Evolutionary conservation across 2,797 vertebrate genomes (phyloP).

Genomic region (Pseudochirops cupreus): DNA sequence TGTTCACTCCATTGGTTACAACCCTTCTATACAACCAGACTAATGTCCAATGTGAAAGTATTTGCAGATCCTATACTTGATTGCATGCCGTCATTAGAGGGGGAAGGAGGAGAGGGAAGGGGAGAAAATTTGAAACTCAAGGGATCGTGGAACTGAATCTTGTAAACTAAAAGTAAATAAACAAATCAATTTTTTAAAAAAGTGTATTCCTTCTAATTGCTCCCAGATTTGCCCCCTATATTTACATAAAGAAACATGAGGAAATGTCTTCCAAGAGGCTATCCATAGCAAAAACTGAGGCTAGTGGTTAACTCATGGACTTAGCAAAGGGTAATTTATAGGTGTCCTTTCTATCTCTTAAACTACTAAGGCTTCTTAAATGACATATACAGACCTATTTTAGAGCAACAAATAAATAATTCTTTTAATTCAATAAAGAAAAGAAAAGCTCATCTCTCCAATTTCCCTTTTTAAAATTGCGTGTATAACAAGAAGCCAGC

Average conservation of each 20-base stretch:
- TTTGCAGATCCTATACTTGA: no score
- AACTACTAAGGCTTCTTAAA: not conserved
- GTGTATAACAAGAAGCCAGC: no score
- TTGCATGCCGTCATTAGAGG: no score
- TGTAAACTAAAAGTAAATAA: no score
- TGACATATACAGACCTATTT: constrained; percentile 24
- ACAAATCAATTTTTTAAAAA: no score
- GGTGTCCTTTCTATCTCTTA: constrained; percentile 6
- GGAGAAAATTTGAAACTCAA: no score
- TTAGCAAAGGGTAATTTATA: not conserved
- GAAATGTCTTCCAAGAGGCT: constrained; percentile 16
- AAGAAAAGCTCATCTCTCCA: not conserved
- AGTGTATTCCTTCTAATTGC: not conserved
- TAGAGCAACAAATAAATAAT: constrained; percentile 20
- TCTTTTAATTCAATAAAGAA: constrained; percentile 21
- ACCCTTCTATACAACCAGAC: no score
- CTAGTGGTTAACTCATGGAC: not conserved
- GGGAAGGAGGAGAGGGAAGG: no score
- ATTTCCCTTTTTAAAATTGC: not conserved
- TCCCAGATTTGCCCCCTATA: not conserved
- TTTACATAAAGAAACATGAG: not conserved
- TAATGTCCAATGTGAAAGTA: no score
- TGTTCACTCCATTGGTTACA: no score
- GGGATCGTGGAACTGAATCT: no score
- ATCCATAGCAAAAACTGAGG: not conserved